Evolutionary conservation across 2,797 vertebrate species (phyloP).

Genomic region (Nannoperca obscura): DNA sequence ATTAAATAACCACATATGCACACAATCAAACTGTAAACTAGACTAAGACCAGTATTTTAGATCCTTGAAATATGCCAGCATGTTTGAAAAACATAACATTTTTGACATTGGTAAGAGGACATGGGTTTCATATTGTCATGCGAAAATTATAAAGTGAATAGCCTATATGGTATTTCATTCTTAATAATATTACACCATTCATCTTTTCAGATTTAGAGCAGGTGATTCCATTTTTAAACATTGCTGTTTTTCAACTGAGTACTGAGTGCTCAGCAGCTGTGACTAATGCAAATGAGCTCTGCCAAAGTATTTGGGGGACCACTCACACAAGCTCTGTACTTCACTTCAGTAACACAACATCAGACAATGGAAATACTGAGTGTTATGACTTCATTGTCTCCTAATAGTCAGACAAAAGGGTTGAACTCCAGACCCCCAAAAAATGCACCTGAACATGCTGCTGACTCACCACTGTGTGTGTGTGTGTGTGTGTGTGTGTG

Average conservation of each 20-base stretch:
- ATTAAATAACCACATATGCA: slow-evolving; percentile 72
- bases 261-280: slow-evolving; percentile 41
- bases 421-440: slow-evolving; percentile 65
- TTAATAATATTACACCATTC: slow-evolving; percentile 20
- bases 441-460: slow-evolving; percentile 71
- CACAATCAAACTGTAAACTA: slow-evolving; percentile 64
- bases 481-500: slow-evolving; percentile 35
- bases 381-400: slow-evolving; percentile 70
- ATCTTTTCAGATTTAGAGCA: slow-evolving; percentile 43
- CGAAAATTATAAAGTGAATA: background rate
- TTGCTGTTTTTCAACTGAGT: slow-evolving; percentile 23
- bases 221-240: slow-evolving; percentile 39
- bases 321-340: slow-evolving; percentile 33
- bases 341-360: slow-evolving; percentile 53
- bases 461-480: slow-evolving; percentile 67
- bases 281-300: slow-evolving; percentile 45
- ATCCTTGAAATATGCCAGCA: slow-evolving; percentile 26
- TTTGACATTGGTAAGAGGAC: slow-evolving; percentile 16
- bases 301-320: slow-evolving; percentile 39
- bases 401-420: slow-evolving; percentile 60
- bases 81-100: slow-evolving; percentile 21
- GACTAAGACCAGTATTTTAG: slow-evolving; percentile 28
- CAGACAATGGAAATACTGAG: slow-evolving; percentile 76
- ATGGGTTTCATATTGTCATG: background rate
- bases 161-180: slow-evolving; percentile 3